A percentile compares a stretch with the other conserved stretches of the same genome.
Evolutionary conservation across 2,888 invertebrate species (phyloP).

Genomic region (Polietes domitor): DNA sequence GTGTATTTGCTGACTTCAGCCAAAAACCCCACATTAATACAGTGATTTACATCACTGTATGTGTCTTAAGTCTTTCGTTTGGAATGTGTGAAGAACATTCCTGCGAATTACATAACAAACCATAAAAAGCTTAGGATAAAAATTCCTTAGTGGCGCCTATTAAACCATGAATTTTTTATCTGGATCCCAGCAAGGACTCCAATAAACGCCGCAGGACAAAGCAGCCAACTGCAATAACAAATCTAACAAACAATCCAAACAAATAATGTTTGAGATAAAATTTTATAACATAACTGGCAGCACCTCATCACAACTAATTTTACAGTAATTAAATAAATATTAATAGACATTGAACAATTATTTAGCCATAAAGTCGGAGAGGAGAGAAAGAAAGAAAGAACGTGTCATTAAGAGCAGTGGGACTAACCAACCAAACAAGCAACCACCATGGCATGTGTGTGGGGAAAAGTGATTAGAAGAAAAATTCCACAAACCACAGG

Average conservation of each 20-base stretch:
- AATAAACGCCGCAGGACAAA: constrained; percentile 26
- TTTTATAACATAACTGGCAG: not conserved
- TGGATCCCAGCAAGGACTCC: not conserved
- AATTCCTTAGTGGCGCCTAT: constrained; percentile 61
- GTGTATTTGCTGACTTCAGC: too few relatives aligned
- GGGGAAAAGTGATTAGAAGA: constrained; percentile 34
- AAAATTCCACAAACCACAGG: constrained; percentile 74
- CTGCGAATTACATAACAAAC: not conserved
- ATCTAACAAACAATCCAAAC: constrained; percentile 12
- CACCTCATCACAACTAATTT: constrained; percentile 13
- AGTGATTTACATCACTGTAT: too few relatives aligned
- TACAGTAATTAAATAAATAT: constrained; percentile 56
- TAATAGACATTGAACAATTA: constrained; percentile 21
- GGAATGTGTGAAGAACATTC: not conserved
- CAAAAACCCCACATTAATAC: too few relatives aligned
- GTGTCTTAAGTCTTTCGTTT: too few relatives aligned
- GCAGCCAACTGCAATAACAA: constrained; percentile 22
- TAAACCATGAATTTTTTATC: not conserved
- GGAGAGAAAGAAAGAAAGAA: not conserved
- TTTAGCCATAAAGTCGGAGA: constrained; percentile 11
- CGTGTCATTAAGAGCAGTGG: constrained; percentile 19
- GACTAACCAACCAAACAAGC: not conserved
- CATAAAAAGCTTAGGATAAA: not conserved
- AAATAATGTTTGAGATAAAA: not conserved
- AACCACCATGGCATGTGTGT: constrained; percentile 37